Evolutionary conservation across 37 sponge, comb jelly and placozoan species (phyloP).

Genomic region (Oopsacas minuta): DNA sequence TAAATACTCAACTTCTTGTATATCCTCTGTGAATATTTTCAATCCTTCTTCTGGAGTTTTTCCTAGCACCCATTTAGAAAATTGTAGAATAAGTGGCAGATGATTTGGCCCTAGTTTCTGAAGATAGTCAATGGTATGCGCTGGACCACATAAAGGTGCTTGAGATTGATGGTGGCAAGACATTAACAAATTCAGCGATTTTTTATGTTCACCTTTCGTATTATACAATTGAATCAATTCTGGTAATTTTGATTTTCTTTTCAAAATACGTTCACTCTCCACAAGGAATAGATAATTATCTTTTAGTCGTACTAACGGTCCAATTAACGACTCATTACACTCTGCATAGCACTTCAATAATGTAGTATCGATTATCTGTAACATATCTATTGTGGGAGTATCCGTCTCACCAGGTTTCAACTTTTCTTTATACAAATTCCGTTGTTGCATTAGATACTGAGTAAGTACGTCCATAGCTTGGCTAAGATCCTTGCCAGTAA

Average conservation of each 20-base stretch:
- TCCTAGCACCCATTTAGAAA: conserved; percentile 57
- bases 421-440: not conserved
- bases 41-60: conserved; percentile 29
- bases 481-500: conserved; percentile 40
- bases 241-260: conserved; percentile 27
- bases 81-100: conserved; percentile 38
- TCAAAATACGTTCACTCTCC: conserved; percentile 58
- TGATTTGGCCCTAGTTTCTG: conserved; percentile 45
- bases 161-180: not conserved
- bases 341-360: conserved; percentile 71
- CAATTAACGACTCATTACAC: conserved; percentile 56
- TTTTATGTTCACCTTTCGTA: conserved; percentile 43
- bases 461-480: conserved; percentile 37
- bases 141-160: conserved; percentile 39
- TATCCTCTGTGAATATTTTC: conserved; percentile 66
- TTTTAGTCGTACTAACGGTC: conserved; percentile 57
- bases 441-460: conserved; percentile 39
- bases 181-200: conserved; percentile 17
- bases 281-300: conserved; percentile 51
- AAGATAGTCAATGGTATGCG: conserved; percentile 52
- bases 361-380: conserved; percentile 67
- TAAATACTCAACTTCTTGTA: conserved; percentile 37
- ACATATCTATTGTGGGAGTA: not conserved
- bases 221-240: conserved; percentile 70
- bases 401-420: conserved; percentile 8